Evolutionary conservation across 2,797 vertebrate species (phyloP).

Genomic region (Gadopsis bispinosus): DNA sequence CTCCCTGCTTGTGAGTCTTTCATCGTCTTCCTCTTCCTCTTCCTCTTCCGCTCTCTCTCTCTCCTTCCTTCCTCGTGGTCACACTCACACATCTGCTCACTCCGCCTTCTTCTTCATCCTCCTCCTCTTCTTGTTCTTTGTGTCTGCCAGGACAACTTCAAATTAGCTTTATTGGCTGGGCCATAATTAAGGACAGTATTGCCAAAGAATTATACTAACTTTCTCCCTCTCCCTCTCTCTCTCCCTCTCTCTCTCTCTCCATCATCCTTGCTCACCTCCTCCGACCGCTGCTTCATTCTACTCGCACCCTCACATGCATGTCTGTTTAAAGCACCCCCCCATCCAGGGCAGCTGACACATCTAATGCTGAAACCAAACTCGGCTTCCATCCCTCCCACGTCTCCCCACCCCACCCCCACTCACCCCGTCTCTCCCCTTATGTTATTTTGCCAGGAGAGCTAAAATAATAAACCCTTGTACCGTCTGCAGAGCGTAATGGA

Average conservation of each 20-base stretch:
- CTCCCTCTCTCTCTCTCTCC: neutral
- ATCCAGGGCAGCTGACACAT: conserved; percentile 69
- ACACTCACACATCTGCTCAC: conserved; percentile 46
- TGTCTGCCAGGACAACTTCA: conserved; percentile 23
- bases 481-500: conserved; percentile 68
- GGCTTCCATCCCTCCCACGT: conserved; percentile 33
- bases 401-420: neutral
- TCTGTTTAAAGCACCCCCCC: conserved; percentile 68
- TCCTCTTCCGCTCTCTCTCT: neutral
- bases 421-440: conserved; percentile 28
- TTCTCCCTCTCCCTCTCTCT: conserved; percentile 2
- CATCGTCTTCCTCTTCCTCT: conserved; percentile 34
- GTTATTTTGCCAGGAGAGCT: conserved; percentile 72
- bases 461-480: conserved; percentile 74
- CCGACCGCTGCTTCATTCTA: neutral
- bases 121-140: conserved; percentile 1
- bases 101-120: neutral
- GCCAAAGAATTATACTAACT: neutral
- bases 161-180: conserved; percentile 8
- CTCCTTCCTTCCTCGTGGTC: conserved; percentile 1
- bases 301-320: conserved; percentile 48
- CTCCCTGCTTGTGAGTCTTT: conserved; percentile 33
- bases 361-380: conserved; percentile 71
- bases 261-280: conserved; percentile 10
- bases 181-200: neutral